phyloP scores from a whole-genome alignment of 2,888 invertebrate species.

The Apamea crenata region DNA sequence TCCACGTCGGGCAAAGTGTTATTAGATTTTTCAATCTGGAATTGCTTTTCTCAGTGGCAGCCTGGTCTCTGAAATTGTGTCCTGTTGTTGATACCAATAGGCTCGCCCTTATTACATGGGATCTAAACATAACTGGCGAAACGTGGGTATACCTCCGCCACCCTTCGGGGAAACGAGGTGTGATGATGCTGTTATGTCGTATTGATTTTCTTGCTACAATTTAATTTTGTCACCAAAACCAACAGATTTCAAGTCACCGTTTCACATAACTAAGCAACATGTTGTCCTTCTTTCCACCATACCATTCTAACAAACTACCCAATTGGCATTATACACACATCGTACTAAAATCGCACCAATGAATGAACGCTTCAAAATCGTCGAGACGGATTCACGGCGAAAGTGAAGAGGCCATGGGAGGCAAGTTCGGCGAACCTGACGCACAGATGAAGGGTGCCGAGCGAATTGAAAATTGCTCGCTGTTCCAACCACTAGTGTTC shows the following conservation, averaged over 20 bases:
- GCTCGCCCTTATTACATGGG: too few relatives aligned
- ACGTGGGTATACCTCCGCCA: too few relatives aligned
- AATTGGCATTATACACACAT: not conserved
- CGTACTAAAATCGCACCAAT: not conserved
- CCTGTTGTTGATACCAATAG: too few relatives aligned
- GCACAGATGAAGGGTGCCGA: constrained; percentile 47
- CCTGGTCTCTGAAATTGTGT: too few relatives aligned
- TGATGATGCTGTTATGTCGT: not conserved
- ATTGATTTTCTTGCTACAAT: not conserved
- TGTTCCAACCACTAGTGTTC: constrained; percentile 31
- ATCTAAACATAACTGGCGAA: too few relatives aligned
- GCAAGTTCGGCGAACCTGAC: constrained; percentile 34
- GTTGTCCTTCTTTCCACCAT: not conserved
- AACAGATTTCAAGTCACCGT: not conserved
- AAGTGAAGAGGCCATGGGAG: constrained; percentile 43
- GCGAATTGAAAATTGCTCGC: constrained; percentile 57
- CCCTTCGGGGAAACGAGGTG: too few relatives aligned
- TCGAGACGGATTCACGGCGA: constrained; percentile 7
- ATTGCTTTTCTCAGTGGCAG: too few relatives aligned
- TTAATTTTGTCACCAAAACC: not conserved
- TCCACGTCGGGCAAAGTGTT: too few relatives aligned
- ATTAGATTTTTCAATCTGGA: too few relatives aligned
- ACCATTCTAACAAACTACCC: too few relatives aligned
- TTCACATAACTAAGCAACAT: not conserved
- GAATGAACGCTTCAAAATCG: constrained; percentile 23